Conservation (phyloP, 2,113 vertebrate genomes). For the Centropus unirufus region DNA sequence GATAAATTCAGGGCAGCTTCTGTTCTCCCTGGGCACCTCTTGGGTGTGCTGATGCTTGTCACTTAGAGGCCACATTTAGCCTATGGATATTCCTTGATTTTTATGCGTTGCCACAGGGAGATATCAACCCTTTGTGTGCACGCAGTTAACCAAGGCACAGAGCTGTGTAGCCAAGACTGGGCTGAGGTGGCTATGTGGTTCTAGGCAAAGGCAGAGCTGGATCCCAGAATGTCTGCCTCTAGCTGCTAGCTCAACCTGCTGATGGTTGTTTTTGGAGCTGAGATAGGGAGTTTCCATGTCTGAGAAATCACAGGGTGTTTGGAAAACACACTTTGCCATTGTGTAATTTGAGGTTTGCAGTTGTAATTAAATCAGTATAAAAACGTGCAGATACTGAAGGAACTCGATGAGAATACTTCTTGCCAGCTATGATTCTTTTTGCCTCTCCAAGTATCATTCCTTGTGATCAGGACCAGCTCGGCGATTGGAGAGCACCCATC, state of each 20-base stretch:
- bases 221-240: not conserved
- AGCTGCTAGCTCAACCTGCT: not conserved
- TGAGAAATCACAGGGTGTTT: not conserved
- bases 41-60: not conserved
- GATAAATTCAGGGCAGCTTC: not conserved
- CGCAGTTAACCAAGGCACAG: not conserved
- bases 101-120: accelerated
- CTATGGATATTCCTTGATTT: not conserved
- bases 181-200: not conserved
- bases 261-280: not conserved
- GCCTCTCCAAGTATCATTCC: not conserved
- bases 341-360: not conserved
- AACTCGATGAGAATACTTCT: not conserved
- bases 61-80: not conserved
- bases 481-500: not conserved
- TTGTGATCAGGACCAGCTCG: not conserved
- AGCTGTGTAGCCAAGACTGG: not conserved
- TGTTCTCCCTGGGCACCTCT: not conserved
- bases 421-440: not conserved
- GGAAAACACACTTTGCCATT: not conserved
- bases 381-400: not conserved
- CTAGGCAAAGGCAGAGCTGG: not conserved
- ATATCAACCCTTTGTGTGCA: accelerated
- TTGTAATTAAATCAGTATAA: not conserved
- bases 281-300: accelerated